Evolutionary conservation across 1,140 invertebrate genomes (phyloP), one percentile per base, ranked within the genome.

Genomic region (Zaprionus ghesquierei): DNA sequence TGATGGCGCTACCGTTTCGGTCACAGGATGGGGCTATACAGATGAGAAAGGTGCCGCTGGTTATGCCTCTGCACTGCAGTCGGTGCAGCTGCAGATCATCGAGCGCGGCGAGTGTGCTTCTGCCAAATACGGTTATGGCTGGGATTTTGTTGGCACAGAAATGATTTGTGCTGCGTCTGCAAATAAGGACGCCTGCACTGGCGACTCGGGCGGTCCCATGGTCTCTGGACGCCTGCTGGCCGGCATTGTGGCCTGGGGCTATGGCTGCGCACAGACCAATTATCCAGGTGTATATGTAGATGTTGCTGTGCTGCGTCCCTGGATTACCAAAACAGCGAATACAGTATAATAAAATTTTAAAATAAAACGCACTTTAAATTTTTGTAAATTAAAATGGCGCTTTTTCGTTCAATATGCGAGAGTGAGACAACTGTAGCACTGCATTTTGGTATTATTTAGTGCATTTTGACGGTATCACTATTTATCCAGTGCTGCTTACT

Each of bases 181-280:
- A 1, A 63, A 23, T 1, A 69, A 69, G 3, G 85, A 92, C 75
- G 56, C 89, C 23, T 92, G 91, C 62, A 66, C 80, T 35, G 81
- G 90, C 0, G 94, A 94, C 66, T 92, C 93, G 1, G 93, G 93
- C 25, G 93, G 94, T 9, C 92, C 93, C 18, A 73, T 94, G 55
- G 81, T 93, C 3, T 60, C 69, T 5, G 55, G 86, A 4, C 68
- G 79, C 9, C 55, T 55, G 2, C 61, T 93, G 27, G 86, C 92
- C 35, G 95, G 95, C 59, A 89, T 95, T 38, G 93, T 94, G 0
- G 94, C 94, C 15, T 95, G 94, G 93, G 95, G 95, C 9, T 92
- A 93, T 41, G 93, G 69, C 8, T 90, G 89, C 60, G 89, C 63
- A 3, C 59, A 76, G 12, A 6, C 58, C 15, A 75, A 90, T 38